Evolutionary conservation across 2,797 vertebrate genomes (phyloP).

Genomic region (Avahi laniger): DNA sequence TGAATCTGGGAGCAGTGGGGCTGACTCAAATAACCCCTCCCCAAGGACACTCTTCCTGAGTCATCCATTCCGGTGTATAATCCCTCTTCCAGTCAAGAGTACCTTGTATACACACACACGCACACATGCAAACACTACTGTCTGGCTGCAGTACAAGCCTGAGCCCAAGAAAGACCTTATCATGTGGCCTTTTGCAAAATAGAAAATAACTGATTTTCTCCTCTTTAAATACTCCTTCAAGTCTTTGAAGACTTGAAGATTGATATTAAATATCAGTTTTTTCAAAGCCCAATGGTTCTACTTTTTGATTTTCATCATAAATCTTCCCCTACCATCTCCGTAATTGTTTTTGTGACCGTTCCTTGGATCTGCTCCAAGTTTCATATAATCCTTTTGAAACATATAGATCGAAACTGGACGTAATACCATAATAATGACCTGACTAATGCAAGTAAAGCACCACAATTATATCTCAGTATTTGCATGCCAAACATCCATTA

Average conservation of each 20-base stretch:
- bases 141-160: not conserved
- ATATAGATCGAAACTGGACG: not conserved
- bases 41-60: not conserved
- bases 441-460: not conserved
- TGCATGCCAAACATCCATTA: not conserved
- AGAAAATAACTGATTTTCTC: constrained; percentile 1
- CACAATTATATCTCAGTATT: not conserved
- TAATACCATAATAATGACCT: constrained; percentile 25
- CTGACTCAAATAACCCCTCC: not conserved
- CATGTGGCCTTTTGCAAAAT: not conserved
- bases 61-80: not conserved
- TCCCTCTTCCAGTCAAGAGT: not conserved
- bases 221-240: not conserved
- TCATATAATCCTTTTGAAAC: constrained; percentile 39
- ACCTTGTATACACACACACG: not conserved
- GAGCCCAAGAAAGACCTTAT: not conserved
- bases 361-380: constrained; percentile 51
- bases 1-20: not conserved
- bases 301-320: constrained; percentile 33
- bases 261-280: constrained; percentile 42
- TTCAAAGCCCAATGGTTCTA: not conserved
- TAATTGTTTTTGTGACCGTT: constrained; percentile 36
- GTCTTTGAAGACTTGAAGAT: not conserved
- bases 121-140: not conserved
- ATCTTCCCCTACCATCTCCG: not conserved